Evolutionary conservation across 1,140 invertebrate species (phyloP), one percentile per base, ranked within the genome.

Genomic region (Portunus trituberculatus): DNA sequence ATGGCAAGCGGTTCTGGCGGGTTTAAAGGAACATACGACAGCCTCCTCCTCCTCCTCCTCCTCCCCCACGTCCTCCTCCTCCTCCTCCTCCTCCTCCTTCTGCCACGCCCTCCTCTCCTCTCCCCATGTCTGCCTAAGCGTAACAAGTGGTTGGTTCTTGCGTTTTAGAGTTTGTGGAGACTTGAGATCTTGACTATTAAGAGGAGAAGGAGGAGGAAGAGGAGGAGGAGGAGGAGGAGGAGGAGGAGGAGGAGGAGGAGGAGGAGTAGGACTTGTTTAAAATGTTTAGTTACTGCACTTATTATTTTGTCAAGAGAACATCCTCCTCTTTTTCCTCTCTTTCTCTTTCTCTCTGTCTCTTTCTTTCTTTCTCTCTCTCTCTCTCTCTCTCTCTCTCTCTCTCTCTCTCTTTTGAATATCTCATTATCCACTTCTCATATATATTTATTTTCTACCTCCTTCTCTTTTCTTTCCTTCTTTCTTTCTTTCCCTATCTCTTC

Each of bases 61-160:
- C 52, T 59, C 52, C 52, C 12, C 52, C 52, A 4, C 52, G 3
- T 59, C 52, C 52, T 59, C 52, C 52, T 76, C 67, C 25, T 76
- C 59, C 20, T 76, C 20, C 59, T 76, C 59, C 59, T 76, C 59
- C 59, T 76, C 20, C 59, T 76, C 20, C 59, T 76, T 20, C 59
- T 76, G 7, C 59, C 20, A 10, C 20, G 20, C 67, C 67, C 0
- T 25, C 0, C n/a, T 25, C 67, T 59, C 52, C 52, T 76, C 67
- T 76, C n/a, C 67, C 67, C 0, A 25, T n/a, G 12, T n/a, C 67
- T n/a, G 67, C 25, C 67, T 76, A 25, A 20, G 67, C 67, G 67
- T 76, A 76, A 76, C 67, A 76, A 76, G 67, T 76, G 67, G 67
- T 76, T n/a, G 67, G 20, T 76, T 76, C 67, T 76, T 76, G 25